A percentile compares a stretch with the other conserved stretches of the same genome.
These are phyloP conservation scores for Varanus komodoensis DNA, from an alignment of 2,113 vertebrate genomes.

Conservation along the genomic window DNA sequence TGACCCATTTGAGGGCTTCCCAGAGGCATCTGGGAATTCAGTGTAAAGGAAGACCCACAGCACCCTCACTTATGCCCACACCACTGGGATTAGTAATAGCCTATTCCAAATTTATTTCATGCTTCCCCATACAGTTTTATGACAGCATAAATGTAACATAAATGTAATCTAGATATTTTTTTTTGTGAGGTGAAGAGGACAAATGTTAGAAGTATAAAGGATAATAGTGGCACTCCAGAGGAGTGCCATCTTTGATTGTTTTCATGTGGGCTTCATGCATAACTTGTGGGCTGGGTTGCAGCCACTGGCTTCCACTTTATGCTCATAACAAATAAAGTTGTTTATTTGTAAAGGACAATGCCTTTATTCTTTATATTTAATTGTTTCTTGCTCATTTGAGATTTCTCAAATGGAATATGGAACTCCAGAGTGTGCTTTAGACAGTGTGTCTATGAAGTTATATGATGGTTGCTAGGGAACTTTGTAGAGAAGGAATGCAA, in stretches of 20 bases:
- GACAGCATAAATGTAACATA: not conserved
- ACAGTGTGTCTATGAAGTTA: not conserved
- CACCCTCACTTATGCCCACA: not conserved
- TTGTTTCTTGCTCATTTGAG: not conserved
- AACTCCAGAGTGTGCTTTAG: not conserved
- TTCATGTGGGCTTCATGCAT: not conserved
- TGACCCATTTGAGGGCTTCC: not conserved
- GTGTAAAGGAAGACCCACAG: too few relatives aligned
- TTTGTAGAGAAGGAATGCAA: not conserved
- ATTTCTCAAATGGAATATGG: constrained; percentile 1
- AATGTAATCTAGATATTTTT: not conserved
- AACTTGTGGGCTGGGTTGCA: constrained; percentile 1
- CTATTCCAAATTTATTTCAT: not conserved
- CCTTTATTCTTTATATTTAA: constrained; percentile 10
- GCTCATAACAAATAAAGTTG: constrained; percentile 1
- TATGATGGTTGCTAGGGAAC: not conserved
- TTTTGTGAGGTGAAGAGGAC: not conserved
- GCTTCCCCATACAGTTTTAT: not conserved
- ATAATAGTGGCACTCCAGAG: not conserved
- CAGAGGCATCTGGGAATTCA: too few relatives aligned
- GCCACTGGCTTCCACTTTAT: constrained; percentile 1
- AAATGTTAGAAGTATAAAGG: not conserved
- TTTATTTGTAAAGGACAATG: constrained; percentile 2
- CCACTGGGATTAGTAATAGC: not conserved
- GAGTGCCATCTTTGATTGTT: not conserved